Conservation (phyloP, 92 coral and sea anemone genomes). For the Virgularia gustaviana region DNA sequence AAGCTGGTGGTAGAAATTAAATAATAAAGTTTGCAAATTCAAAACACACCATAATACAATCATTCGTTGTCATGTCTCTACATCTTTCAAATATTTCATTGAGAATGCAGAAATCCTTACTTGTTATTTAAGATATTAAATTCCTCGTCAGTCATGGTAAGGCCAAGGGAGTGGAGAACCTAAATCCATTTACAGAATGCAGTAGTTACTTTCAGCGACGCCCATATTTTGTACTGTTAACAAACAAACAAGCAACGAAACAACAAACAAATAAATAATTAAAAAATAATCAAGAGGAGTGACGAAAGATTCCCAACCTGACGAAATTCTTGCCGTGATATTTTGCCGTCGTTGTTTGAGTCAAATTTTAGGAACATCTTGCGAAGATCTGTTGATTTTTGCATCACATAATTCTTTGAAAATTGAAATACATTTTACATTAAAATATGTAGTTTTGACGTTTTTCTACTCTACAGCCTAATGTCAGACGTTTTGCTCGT, state of each 20-base stretch:
- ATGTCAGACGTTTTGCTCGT: neutral
- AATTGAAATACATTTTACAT: neutral
- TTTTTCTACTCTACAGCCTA: too few relatives aligned
- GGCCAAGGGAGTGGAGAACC: constrained; percentile 86
- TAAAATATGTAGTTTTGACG: too few relatives aligned
- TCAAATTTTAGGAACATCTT: constrained; percentile 91
- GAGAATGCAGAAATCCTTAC: constrained; percentile 31
- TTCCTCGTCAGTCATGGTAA: constrained; percentile 84
- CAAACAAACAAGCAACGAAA: neutral
- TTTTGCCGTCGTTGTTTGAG: constrained; percentile 84
- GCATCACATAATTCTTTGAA: constrained; percentile 76
- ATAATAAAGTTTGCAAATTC: neutral
- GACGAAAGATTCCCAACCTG: constrained; percentile 47
- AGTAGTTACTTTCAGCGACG: neutral
- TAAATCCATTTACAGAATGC: constrained; percentile 16
- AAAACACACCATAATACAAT: neutral
- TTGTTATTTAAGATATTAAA: constrained; percentile 76
- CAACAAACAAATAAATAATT: neutral
- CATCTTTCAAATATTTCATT: neutral
- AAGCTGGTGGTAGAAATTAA: too few relatives aligned
- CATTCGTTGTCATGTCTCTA: neutral
- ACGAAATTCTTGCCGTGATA: constrained; percentile 86
- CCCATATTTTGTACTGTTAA: neutral
- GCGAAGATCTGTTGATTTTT: constrained; percentile 80
- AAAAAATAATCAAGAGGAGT: neutral